phyloP scores from a whole-genome alignment of 1,140 invertebrate species.

The Pollicipes pollicipes region DNA sequence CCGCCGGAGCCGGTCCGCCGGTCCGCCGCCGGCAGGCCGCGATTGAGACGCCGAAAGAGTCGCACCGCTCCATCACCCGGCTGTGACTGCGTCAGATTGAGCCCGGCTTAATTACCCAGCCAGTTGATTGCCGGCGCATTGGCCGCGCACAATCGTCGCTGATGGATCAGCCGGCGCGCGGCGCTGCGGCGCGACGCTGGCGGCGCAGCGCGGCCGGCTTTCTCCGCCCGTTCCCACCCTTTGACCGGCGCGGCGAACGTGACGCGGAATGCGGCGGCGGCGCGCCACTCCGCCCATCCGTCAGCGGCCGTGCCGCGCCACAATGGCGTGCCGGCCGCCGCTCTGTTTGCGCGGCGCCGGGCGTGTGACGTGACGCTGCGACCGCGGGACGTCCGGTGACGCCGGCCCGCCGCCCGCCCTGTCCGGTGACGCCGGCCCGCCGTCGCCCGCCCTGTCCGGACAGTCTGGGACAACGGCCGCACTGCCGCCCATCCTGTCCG shows the following conservation, averaged over 20 bases:
- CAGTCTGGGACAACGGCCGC: no score
- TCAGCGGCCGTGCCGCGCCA: background rate
- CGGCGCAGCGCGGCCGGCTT: background rate
- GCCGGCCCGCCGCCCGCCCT: no score
- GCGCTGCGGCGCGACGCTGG: background rate
- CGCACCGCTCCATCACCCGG: background rate
- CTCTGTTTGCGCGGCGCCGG: background rate
- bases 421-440: background rate
- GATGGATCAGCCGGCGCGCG: background rate
- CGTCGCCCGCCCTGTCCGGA: no score
- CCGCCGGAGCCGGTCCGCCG: no score
- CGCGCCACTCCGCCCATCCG: conserved; percentile 1
- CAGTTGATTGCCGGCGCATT: background rate
- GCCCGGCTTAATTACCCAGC: background rate
- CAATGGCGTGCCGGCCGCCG: background rate
- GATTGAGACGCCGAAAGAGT: background rate
- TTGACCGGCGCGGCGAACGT: background rate
- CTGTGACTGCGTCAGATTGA: background rate
- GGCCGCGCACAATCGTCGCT: background rate
- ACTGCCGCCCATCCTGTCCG: no score
- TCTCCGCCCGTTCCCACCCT: background rate
- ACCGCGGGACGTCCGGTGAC: background rate
- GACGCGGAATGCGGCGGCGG: background rate
- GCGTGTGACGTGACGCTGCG: no score
- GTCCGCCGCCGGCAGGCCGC: no score